Percentiles rank a stretch among this genome's conserved stretches.
phyloP scores from a whole-genome alignment of 2,113 vertebrate genomes.

The Dasypus novemcinctus region DNA sequence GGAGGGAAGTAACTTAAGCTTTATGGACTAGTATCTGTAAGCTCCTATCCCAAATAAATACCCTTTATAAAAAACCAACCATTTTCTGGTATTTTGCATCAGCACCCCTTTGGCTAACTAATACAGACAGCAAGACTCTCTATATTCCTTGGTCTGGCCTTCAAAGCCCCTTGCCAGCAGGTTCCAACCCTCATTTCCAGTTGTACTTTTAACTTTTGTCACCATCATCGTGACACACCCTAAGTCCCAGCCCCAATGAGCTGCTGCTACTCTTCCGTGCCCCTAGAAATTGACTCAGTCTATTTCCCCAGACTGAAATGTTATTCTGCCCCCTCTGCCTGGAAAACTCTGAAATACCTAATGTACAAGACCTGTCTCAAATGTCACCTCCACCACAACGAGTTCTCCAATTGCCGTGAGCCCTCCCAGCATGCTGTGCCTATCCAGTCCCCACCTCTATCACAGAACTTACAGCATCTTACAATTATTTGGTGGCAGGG shows the following conservation, averaged over 20 bases:
- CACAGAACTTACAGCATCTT: neutral
- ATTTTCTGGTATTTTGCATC: too few species aligned
- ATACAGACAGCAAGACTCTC: too few species aligned
- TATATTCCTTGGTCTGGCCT: too few species aligned
- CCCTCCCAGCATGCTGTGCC: neutral
- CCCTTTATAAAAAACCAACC: too few species aligned
- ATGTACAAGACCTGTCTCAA: neutral
- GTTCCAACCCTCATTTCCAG: too few species aligned
- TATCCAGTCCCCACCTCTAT: neutral
- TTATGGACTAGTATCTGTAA: too few species aligned
- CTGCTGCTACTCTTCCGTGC: neutral
- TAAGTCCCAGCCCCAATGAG: neutral
- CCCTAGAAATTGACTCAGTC: neutral
- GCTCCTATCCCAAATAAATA: too few species aligned
- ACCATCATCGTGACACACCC: neutral
- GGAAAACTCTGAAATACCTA: neutral
- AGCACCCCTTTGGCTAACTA: too few species aligned
- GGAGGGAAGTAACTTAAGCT: too few species aligned
- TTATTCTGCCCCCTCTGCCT: neutral
- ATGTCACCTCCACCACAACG: neutral
- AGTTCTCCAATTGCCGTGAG: neutral
- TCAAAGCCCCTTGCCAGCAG: too few species aligned
- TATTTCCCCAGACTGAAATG: neutral
- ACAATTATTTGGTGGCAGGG: neutral
- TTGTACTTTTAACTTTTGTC: too few species aligned